Base-by-base conservation (phyloP, 2,113 vertebrate genomes). In the Baryphthengus martii region DNA sequence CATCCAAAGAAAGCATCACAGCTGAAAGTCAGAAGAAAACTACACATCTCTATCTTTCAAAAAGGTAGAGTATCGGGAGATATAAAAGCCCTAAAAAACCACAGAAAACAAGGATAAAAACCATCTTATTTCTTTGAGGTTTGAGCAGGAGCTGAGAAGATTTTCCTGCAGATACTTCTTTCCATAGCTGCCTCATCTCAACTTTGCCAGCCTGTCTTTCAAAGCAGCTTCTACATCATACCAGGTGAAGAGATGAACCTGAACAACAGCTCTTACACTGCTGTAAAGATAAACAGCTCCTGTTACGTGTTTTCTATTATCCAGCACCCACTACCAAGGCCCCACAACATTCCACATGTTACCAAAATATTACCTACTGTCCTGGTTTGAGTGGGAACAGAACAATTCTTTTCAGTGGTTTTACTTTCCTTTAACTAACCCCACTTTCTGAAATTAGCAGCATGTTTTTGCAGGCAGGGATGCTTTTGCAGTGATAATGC, bases 321-420 rank as follows among this genome's bases (percentile, higher is more conserved):
- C 72, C 88, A 72, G 55, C 50, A 87, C 47, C 85, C 68, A 65
- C 85, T 78, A 76, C 39, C 40, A 63, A 94, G 19, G 18, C 45
- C 14, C 39, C 25, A 53, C 42, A 58, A n/a, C 11, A 19, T 55
- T 83, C 55, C 28, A 62, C 42, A 90, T 72, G 50, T 73, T 81
- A 91, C 76, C 73, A 82, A 96, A 95, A 76, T 50, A 94, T 58
- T 73, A 71, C 40, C 62, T n/a, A n/a, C n/a, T n/a, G n/a, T n/a
- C n/a, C n/a, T n/a, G n/a, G n/a, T n/a, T n/a, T n/a, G n/a, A n/a
- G n/a, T n/a, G n/a, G n/a, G n/a, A n/a, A n/a, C n/a, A n/a, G n/a
- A n/a, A n/a, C n/a, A n/a, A n/a, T n/a, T n/a, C n/a, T n/a, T n/a
- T n/a, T n/a, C n/a, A n/a, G n/a, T n/a, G n/a, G n/a, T n/a, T n/a